Conservation (phyloP, 2,113 vertebrate species). For the Neogobius melanostomus region DNA sequence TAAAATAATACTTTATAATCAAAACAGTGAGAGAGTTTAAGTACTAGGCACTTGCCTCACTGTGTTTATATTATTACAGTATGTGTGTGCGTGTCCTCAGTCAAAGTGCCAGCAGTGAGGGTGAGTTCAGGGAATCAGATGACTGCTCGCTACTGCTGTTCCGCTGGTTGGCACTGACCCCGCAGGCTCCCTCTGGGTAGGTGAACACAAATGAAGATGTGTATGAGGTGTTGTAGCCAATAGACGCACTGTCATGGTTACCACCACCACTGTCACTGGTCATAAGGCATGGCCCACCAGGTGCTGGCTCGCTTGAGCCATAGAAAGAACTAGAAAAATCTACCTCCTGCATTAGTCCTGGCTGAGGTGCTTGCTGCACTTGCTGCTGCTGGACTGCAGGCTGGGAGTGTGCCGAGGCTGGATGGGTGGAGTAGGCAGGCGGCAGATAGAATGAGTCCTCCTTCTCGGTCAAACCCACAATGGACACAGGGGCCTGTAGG, state of each 20-base stretch:
- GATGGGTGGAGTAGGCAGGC: slow-evolving; percentile 77
- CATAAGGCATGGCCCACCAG: slow-evolving; percentile 82
- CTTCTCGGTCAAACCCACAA: slow-evolving; percentile 81
- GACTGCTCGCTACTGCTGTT: slow-evolving; percentile 95
- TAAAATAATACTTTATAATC: slow-evolving; percentile 16
- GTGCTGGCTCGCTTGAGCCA: slow-evolving; percentile 82
- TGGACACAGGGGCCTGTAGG: slow-evolving; percentile 68
- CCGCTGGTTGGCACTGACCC: slow-evolving; percentile 89
- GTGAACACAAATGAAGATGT: slow-evolving; percentile 99
- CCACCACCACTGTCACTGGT: slow-evolving; percentile 71
- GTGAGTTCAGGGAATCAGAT: slow-evolving; percentile 94
- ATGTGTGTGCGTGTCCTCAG: slow-evolving; percentile 60
- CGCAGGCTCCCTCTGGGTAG: slow-evolving; percentile 97
- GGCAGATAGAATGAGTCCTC: slow-evolving; percentile 87
- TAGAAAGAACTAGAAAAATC: slow-evolving; percentile 92
- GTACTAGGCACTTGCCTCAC: slow-evolving; percentile 32
- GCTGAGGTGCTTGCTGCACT: slow-evolving; percentile 67
- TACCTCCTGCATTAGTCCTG: slow-evolving; percentile 86
- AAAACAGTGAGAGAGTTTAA: slow-evolving; percentile 34
- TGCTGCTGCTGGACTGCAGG: slow-evolving; percentile 69
- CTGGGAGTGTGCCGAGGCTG: slow-evolving; percentile 73
- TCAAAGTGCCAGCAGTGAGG: slow-evolving; percentile 95
- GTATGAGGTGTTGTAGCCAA: slow-evolving; percentile 89
- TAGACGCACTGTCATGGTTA: slow-evolving; percentile 75
- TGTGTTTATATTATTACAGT: slow-evolving; percentile 30